Evolutionary conservation across 2,113 vertebrate genomes (phyloP).

Genomic region (Cryptotis parvus): DNA sequence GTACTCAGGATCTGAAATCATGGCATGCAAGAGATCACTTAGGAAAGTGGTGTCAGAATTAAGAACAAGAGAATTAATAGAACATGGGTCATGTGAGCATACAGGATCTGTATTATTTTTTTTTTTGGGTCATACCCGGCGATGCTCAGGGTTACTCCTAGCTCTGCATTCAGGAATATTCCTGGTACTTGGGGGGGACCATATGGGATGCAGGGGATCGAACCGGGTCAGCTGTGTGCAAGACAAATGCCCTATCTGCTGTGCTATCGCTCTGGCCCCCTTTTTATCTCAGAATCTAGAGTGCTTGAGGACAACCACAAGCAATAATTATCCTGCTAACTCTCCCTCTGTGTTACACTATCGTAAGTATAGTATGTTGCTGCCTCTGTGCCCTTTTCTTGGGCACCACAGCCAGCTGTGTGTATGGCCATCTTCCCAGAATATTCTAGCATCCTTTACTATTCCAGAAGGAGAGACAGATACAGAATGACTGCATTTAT

Average conservation of each 20-base stretch:
- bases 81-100: rapidly evolving
- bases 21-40: not conserved
- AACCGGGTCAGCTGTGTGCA: too few relatives aligned
- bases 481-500: too few relatives aligned
- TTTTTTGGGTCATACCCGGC: too few relatives aligned
- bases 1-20: not conserved
- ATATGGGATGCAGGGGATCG: too few relatives aligned
- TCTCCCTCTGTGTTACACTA: not conserved
- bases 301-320: slow-evolving; percentile 1
- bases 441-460: not conserved
- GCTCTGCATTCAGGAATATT: too few relatives aligned
- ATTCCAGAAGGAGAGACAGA: too few relatives aligned
- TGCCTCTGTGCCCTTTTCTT: not conserved
- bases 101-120: not conserved
- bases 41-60: not conserved
- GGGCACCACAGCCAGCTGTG: not conserved
- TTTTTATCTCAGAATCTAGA: not conserved
- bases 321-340: not conserved
- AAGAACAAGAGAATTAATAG: not conserved
- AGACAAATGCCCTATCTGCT: too few relatives aligned
- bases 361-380: not conserved
- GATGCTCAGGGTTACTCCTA: too few relatives aligned
- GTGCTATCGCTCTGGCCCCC: too few relatives aligned
- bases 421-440: not conserved
- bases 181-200: too few relatives aligned